A percentile compares a stretch with the other conserved stretches of the same genome.
These are phyloP conservation scores for Oophaga sylvatica DNA, from an alignment of 2,797 vertebrate species.

Conservation along the genomic window DNA sequence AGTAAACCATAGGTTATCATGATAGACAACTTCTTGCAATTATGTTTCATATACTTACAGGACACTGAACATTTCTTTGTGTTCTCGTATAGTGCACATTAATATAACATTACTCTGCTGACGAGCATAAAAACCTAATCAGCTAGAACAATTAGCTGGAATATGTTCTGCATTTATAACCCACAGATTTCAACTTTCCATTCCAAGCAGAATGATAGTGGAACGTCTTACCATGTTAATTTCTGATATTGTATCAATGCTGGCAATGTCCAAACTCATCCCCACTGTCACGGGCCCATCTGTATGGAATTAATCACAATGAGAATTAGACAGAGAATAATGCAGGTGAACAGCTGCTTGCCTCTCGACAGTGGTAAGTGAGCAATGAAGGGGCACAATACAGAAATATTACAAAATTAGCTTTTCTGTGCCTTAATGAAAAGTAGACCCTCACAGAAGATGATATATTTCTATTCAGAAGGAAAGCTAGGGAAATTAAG, in stretches of 20 bases:
- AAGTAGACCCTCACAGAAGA: background rate
- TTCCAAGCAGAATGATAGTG: background rate
- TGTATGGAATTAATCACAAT: slow-evolving; percentile 61
- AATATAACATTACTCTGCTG: background rate
- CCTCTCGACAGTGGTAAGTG: background rate
- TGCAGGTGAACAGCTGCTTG: background rate
- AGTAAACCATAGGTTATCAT: background rate
- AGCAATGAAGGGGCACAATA: background rate
- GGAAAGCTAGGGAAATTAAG: background rate
- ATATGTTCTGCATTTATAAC: background rate
- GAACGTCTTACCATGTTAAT: slow-evolving; percentile 89
- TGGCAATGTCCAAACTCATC: slow-evolving; percentile 95
- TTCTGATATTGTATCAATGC: slow-evolving; percentile 94
- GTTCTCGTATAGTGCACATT: background rate
- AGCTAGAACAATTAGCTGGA: background rate
- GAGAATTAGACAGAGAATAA: slow-evolving; percentile 9
- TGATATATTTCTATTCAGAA: background rate
- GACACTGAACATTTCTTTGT: background rate
- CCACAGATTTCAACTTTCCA: background rate
- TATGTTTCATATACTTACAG: background rate
- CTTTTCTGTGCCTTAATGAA: background rate
- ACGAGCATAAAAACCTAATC: background rate
- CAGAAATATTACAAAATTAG: background rate
- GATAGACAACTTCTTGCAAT: background rate
- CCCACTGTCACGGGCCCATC: slow-evolving; percentile 88